These are phyloP conservation scores for Crotalus tigris DNA, from an alignment of 2,113 vertebrate species.

Conservation along the genomic window DNA sequence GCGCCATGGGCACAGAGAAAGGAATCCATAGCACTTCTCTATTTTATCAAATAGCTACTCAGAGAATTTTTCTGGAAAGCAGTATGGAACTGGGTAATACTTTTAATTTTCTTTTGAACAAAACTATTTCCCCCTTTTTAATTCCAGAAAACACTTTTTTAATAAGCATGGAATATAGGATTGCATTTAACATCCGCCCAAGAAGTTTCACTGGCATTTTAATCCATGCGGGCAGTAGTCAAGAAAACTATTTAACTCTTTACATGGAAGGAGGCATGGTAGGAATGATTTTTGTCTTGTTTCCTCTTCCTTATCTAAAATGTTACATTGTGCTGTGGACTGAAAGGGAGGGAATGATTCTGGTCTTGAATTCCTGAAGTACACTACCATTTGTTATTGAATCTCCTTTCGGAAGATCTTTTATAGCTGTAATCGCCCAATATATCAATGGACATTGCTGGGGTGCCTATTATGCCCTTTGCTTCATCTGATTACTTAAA, in stretches of 20 bases:
- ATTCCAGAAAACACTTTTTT: constrained; percentile 74
- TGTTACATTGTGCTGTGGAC: background rate
- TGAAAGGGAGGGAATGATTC: background rate
- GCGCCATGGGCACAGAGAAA: background rate
- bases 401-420: background rate
- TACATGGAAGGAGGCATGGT: constrained; percentile 87
- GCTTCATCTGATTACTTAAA: background rate
- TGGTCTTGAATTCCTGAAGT: background rate
- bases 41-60: background rate
- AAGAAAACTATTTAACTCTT: constrained; percentile 72
- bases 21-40: background rate
- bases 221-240: constrained; percentile 73
- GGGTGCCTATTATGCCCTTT: background rate
- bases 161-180: constrained; percentile 76
- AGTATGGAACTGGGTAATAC: background rate
- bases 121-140: background rate
- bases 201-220: constrained; percentile 76
- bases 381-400: background rate
- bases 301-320: background rate
- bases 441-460: background rate
- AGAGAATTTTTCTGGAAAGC: background rate
- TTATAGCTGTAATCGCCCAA: background rate
- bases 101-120: background rate
- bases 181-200: constrained; percentile 81
- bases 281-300: background rate